Base-by-base conservation (phyloP, 1,140 invertebrate species). In the Drosophila prosaltans region DNA sequence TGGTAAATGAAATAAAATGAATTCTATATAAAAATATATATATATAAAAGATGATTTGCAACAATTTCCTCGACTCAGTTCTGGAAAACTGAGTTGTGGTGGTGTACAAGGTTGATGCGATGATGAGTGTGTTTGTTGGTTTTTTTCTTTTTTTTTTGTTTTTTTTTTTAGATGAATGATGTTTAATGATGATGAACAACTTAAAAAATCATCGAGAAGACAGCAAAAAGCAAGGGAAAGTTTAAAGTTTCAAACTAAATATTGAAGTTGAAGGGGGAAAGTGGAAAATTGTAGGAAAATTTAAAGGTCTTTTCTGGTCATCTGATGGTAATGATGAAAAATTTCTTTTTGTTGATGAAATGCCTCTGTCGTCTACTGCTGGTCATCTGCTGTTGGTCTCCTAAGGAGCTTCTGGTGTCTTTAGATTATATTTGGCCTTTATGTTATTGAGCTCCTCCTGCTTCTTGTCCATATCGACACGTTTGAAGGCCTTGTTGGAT, bases 371-470 rank as follows among this genome's bases (percentile, higher is more conserved):
- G 28, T 30, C 45, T 55, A 65, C 16, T 59, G 26, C 10, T n/a
- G 10, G 2, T 41, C 62, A 9, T 1, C 8, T 32, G 24, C 1
- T 21, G 8, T 60, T 10, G 21, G 2, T 16, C n/a, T 28, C 40
- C 69, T 84, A 91, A 36, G 90, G 82, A 58, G 80, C 86, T 54
- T 91, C 90, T 11, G 90, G 90, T 5, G 91, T 92, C 69, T 92
- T 92, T 91, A 95, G 94, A 76, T 95, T 95, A 93, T 98, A 99
- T 93, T 99, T 99, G 65, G 97, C 96, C 93, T 99, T 99, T 78
- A 99, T 95, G 93, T 98, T 97, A 89, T 99, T 98, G 24, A 99
- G 93, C 93, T 99, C 98, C 92, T 99, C 98, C 93, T 97, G 95
- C 93, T 99, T 99, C 92, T 99, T 99, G 69, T 99, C 98, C 66